Percentiles rank a stretch among this genome's conserved stretches.
Evolutionary conservation across 2,888 invertebrate species (phyloP).

Genomic region (Drosophila mimetica): DNA sequence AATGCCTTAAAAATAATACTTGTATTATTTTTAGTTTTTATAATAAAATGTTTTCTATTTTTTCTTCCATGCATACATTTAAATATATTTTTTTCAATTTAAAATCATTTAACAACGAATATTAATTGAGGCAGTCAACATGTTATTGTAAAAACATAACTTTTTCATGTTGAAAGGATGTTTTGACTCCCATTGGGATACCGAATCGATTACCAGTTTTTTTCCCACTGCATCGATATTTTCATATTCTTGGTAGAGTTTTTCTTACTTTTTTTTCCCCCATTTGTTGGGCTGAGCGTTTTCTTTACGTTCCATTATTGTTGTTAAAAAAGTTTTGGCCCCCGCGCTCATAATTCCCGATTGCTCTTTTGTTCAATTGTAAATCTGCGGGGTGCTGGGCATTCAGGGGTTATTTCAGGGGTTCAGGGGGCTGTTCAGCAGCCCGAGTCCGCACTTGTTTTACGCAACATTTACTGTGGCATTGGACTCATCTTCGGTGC

Average conservation of each 20-base stretch:
- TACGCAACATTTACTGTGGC: conserved; percentile 73
- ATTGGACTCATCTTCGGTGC: conserved; percentile 32
- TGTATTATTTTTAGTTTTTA: too few species aligned
- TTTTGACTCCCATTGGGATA: background rate
- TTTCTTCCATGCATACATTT: background rate
- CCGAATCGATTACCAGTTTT: background rate
- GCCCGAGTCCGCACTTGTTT: conserved; percentile 68
- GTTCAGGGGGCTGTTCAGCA: conserved; percentile 41
- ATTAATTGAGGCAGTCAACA: background rate
- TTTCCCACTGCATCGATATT: conserved; percentile 24
- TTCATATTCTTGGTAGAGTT: conserved; percentile 30
- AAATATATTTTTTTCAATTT: background rate
- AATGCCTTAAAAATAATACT: too few species aligned
- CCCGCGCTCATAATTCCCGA: conserved; percentile 77
- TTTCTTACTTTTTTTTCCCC: conserved; percentile 44
- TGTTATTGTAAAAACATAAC: background rate
- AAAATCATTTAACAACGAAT: background rate
- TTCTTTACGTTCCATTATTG: conserved; percentile 55
- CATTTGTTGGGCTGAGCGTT: conserved; percentile 45
- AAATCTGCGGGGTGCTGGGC: conserved; percentile 22
- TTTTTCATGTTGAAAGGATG: background rate
- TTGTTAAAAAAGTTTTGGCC: conserved; percentile 62
- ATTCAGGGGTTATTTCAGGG: background rate
- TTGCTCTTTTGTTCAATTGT: conserved; percentile 78
- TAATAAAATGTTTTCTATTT: too few species aligned